Conservation (phyloP, 2,113 vertebrate species). For the Megaleporinus macrocephalus region DNA sequence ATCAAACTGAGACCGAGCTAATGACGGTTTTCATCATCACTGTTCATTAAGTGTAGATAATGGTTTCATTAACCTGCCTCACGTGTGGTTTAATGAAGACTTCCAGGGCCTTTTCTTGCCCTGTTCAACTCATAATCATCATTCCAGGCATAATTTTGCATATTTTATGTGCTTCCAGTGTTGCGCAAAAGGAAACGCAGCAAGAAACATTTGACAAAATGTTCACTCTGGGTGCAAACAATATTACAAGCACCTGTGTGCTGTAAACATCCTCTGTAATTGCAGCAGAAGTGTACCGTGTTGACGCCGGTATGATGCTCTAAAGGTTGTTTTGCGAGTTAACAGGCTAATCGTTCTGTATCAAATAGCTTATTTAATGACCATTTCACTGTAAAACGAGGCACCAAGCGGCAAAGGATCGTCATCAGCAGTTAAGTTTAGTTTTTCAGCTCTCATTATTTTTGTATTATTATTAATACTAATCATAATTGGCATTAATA, state of each 20-base stretch:
- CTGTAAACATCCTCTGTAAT: too few species aligned
- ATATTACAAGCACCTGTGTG: background rate
- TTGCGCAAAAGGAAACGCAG: background rate
- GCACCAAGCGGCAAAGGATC: too few species aligned
- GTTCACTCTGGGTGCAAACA: background rate
- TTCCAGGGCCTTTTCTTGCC: background rate
- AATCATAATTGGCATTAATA: too few species aligned
- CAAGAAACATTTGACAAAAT: background rate
- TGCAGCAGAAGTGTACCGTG: too few species aligned
- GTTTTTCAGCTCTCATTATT: too few species aligned
- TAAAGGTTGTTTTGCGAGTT: too few species aligned
- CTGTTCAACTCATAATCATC: background rate
- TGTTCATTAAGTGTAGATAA: constrained; percentile 20
- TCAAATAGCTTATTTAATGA: too few species aligned
- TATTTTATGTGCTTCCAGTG: background rate
- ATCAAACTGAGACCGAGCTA: constrained; percentile 1
- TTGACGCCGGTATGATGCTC: too few species aligned
- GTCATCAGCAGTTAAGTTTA: too few species aligned
- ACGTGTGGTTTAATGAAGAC: constrained; percentile 4
- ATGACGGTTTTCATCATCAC: constrained; percentile 20
- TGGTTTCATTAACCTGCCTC: constrained; percentile 20
- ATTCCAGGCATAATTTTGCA: constrained; percentile 7
- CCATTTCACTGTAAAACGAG: too few species aligned
- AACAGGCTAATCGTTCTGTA: too few species aligned
- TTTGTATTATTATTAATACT: too few species aligned